phyloP scores from a whole-genome alignment of 2,113 vertebrate species.

The Carassius gibelio region DNA sequence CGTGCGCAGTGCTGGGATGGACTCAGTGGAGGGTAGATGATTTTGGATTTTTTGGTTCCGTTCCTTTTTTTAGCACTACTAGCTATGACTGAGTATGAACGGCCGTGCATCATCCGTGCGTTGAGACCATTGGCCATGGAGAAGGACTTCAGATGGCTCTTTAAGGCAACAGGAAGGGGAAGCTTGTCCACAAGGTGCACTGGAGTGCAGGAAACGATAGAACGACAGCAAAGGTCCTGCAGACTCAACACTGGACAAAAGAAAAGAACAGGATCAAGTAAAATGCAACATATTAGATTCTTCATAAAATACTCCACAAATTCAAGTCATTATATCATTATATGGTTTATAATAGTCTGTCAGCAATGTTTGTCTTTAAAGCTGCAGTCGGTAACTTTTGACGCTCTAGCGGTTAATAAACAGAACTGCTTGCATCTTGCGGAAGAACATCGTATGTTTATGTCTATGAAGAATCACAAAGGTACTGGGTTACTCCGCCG shows the following conservation, averaged over 20 bases:
- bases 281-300: background rate
- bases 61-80: conserved; percentile 75
- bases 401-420: too few species aligned
- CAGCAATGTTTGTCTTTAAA: background rate
- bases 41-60: conserved; percentile 78
- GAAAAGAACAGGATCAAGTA: background rate
- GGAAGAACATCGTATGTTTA: too few species aligned
- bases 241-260: conserved; percentile 77
- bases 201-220: conserved; percentile 84
- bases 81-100: conserved; percentile 81
- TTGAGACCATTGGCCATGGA: conserved; percentile 87
- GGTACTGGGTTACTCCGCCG: too few species aligned
- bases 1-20: conserved; percentile 77
- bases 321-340: background rate
- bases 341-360: background rate
- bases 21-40: conserved; percentile 72
- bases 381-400: background rate
- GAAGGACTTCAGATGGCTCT: conserved; percentile 88
- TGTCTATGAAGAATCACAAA: too few species aligned
- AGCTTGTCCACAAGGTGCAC: conserved; percentile 89
- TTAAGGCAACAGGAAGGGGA: conserved; percentile 83
- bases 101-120: conserved; percentile 86
- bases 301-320: background rate
- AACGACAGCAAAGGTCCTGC: conserved; percentile 86
- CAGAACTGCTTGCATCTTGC: too few species aligned